These are phyloP conservation scores for Erythrocercus mccallii DNA, from an alignment of 2,113 vertebrate genomes.

Conservation along the genomic window DNA sequence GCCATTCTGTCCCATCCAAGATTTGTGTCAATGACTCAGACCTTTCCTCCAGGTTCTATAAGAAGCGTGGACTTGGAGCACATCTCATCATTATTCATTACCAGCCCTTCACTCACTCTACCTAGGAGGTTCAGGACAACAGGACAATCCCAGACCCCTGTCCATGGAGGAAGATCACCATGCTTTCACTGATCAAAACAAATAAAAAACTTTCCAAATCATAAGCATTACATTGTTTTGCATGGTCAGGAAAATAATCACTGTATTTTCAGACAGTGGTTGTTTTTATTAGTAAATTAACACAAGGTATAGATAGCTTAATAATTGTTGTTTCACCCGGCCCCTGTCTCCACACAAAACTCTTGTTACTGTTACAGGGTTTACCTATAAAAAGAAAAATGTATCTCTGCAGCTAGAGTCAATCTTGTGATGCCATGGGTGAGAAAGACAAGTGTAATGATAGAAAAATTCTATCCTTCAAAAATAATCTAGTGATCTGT, in stretches of 20 bases:
- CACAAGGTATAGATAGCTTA: background rate
- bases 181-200: background rate
- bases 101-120: background rate
- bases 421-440: background rate
- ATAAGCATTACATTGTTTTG: background rate
- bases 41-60: background rate
- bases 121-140: background rate
- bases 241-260: background rate
- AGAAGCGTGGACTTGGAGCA: background rate
- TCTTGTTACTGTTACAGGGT: background rate
- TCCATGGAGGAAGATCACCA: background rate
- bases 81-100: background rate
- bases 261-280: background rate
- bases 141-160: background rate
- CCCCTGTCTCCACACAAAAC: background rate
- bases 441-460: background rate
- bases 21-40: background rate
- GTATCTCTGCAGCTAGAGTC: background rate
- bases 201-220: background rate
- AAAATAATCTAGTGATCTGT: background rate
- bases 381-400: background rate
- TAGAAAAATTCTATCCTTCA: background rate
- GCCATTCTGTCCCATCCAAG: background rate
- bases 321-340: background rate
- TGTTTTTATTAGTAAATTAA: background rate